A percentile compares a stretch with the other conserved stretches of the same genome.
phyloP scores from a whole-genome alignment of 2,888 invertebrate species.

The Petrophora chlorosata region DNA sequence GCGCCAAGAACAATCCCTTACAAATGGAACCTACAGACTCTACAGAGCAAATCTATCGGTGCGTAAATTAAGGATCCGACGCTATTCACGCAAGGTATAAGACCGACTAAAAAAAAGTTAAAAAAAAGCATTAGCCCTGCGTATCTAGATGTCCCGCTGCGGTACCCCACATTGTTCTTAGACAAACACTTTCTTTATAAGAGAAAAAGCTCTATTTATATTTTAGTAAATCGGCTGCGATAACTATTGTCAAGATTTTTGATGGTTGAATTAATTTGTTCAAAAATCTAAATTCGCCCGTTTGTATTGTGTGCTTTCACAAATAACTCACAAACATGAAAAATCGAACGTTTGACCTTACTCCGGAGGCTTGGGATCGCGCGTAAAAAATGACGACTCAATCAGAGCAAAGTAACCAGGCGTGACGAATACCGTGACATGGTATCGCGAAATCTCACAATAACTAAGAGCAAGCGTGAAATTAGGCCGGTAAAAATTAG shows the following conservation, averaged over 20 bases:
- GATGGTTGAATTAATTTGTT: slow-evolving; percentile 74
- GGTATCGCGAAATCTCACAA: slow-evolving; percentile 74
- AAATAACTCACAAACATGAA: too few species aligned
- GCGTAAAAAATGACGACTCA: slow-evolving; percentile 64
- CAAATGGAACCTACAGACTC: slow-evolving; percentile 71
- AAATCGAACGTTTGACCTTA: slow-evolving; percentile 39
- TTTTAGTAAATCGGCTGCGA: slow-evolving; percentile 66
- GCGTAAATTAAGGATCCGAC: slow-evolving; percentile 80
- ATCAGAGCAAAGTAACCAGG: slow-evolving; percentile 64
- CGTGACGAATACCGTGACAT: slow-evolving; percentile 75
- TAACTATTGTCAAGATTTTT: slow-evolving; percentile 64
- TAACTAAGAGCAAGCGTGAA: slow-evolving; percentile 77
- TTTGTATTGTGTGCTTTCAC: slow-evolving; percentile 40
- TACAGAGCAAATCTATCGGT: slow-evolving; percentile 76
- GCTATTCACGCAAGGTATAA: slow-evolving; percentile 68
- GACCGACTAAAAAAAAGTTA: slow-evolving; percentile 69
- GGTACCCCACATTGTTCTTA: slow-evolving; percentile 78
- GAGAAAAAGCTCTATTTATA: slow-evolving; percentile 67
- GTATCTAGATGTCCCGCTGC: slow-evolving; percentile 81
- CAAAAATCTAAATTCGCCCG: slow-evolving; percentile 46
- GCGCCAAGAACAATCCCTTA: slow-evolving; percentile 73
- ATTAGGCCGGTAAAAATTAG: slow-evolving; percentile 75
- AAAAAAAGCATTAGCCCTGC: slow-evolving; percentile 66
- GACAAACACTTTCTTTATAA: slow-evolving; percentile 79
- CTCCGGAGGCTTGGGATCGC: too few species aligned